Base-by-base conservation (phyloP, 23 tunicate genomes). In the Aplidium turbinatum region DNA sequence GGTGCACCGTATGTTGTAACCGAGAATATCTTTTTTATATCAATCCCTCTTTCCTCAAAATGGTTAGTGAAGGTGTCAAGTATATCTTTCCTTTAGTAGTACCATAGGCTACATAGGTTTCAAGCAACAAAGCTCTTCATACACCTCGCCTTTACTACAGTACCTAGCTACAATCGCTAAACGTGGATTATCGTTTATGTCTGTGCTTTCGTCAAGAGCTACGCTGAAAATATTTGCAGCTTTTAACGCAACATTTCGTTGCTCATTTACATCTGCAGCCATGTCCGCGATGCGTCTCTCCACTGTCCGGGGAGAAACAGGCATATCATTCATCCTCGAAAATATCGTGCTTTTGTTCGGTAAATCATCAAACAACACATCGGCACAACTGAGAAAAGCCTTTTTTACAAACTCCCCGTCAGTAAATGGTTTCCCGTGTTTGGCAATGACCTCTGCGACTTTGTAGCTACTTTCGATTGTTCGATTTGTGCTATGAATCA, bases 401-500 rank as follows among this genome's bases (percentile, higher is more conserved):
- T 75, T 36, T 60, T 58, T 75, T 50, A 75, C 58, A 57, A 34
- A 75, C 64, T 57, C 81, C 27, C 81, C 70, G 45, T 58, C 57
- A 33, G 81, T 75, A 75, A 75, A 58, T 50, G 81, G 64, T 26
- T 75, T 75, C 68, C 70, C 64, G 7, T 51, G 64, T 39, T 75
- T 26, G 52, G 69, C 70, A 35, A 75, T 58, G 24, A 45, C 16
- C 35, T 70, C 76, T 24, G 81, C 81, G 58, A 75, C 81, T 75
- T 75, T 75, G 69, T 75, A 58, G 70, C 81, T 75, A 75, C 70
- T 75, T 57, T 75, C 54, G 39, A 57, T 60, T 3, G 42, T 75
- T 58, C 38, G 58, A 70, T 70, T 78, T 63, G 83, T 78, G 45
- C 73, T 58, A 57, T 70, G 70, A 76, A 60, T 36, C 20, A 60